phyloP scores from a whole-genome alignment of 2,797 vertebrate species.

The Peromyscus nudipes region DNA sequence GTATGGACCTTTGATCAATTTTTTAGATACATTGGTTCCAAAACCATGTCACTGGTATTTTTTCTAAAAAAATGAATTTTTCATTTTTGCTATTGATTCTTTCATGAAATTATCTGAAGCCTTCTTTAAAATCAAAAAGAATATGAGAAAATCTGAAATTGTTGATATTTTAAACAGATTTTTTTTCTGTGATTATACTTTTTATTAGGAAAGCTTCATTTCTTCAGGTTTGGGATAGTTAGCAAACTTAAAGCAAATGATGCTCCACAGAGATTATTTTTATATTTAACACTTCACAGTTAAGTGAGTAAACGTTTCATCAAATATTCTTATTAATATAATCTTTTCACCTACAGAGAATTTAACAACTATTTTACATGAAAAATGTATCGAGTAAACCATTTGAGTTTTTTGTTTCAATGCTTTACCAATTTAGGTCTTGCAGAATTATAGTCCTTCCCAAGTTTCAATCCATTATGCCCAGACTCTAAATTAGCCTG shows the following conservation, averaged over 20 bases:
- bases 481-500: conserved; percentile 34
- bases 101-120: background rate
- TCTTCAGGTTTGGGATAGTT: background rate
- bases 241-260: conserved; percentile 15
- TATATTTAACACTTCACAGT: background rate
- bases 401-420: conserved; percentile 37
- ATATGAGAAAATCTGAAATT: background rate
- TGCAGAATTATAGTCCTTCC: conserved; percentile 29
- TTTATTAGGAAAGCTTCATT: conserved; percentile 21
- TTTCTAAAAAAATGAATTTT: background rate
- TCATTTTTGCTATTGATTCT: background rate
- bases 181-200: conserved; percentile 2
- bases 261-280: background rate
- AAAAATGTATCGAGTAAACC: conserved; percentile 7
- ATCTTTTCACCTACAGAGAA: conserved; percentile 39
- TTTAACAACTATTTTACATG: conserved; percentile 34
- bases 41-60: background rate
- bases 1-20: background rate
- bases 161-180: background rate
- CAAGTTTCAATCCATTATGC: conserved; percentile 10
- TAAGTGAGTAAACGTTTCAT: background rate
- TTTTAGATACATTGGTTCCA: background rate
- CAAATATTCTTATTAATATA: background rate
- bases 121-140: conserved; percentile 53
- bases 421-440: conserved; percentile 39